phyloP scores from a whole-genome alignment of 1,140 invertebrate species.

The Elysia chlorotica region DNA sequence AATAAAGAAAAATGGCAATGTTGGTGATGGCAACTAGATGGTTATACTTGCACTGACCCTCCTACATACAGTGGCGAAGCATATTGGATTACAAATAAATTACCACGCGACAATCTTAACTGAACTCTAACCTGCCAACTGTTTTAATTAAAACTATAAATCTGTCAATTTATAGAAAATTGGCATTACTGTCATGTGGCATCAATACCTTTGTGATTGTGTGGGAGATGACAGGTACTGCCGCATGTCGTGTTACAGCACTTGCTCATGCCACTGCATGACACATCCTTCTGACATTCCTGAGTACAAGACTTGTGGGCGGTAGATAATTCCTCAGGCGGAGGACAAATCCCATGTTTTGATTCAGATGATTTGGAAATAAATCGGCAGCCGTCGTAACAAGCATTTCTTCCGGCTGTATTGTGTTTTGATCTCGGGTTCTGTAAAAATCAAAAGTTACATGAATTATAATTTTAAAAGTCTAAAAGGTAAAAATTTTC shows the following conservation, averaged over 20 bases:
- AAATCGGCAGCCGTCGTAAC: constrained; percentile 13
- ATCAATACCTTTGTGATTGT: constrained; percentile 3
- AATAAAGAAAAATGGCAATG: no score
- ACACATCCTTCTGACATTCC: constrained; percentile 8
- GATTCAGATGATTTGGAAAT: background rate
- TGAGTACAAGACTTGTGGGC: constrained; percentile 2
- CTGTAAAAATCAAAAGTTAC: no score
- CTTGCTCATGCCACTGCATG: constrained; percentile 12
- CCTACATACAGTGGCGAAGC: background rate
- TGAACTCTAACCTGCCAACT: background rate
- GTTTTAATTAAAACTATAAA: background rate
- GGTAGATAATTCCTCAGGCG: background rate
- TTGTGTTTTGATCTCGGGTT: background rate
- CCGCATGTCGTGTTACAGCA: constrained; percentile 14
- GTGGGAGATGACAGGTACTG: background rate
- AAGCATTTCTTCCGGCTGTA: background rate
- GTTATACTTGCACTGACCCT: background rate
- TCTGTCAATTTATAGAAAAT: background rate
- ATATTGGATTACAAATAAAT: no score
- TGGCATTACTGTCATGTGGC: no score
- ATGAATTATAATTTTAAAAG: no score
- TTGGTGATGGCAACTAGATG: background rate
- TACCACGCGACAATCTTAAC: background rate
- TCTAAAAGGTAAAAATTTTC: no score
- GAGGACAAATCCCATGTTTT: constrained; percentile 19